phyloP scores from a whole-genome alignment of 2,888 invertebrate species.

The Brachyptera putata region DNA sequence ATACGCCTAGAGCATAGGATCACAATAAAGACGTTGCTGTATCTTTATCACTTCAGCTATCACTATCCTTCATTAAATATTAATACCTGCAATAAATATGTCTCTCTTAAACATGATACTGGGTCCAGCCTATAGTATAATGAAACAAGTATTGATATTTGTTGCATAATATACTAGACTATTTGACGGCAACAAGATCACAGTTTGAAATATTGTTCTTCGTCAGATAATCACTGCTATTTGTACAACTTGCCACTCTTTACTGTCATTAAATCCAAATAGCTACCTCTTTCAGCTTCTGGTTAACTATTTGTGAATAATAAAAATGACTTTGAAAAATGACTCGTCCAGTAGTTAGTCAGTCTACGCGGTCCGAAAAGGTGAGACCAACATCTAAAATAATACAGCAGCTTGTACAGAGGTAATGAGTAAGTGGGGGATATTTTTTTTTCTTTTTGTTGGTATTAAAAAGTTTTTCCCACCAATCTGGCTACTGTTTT shows the following conservation, averaged over 20 bases:
- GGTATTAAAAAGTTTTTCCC: slow-evolving; percentile 17
- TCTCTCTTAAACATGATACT: no score
- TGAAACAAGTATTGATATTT: neutral
- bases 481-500: slow-evolving; percentile 18
- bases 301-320: neutral
- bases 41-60: no score
- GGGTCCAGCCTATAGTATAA: neutral
- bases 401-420: neutral
- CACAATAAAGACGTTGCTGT: no score
- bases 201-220: neutral
- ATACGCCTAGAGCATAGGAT: no score
- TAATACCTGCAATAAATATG: neutral
- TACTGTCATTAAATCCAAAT: neutral
- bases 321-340: slow-evolving; percentile 11
- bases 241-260: neutral
- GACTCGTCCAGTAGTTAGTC: neutral
- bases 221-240: neutral
- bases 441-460: slow-evolving; percentile 11
- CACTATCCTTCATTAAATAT: neutral
- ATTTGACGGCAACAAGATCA: neutral
- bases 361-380: no score
- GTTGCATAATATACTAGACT: neutral
- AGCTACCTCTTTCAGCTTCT: neutral
- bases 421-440: slow-evolving; percentile 1
- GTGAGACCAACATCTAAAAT: slow-evolving; percentile 20